Base-by-base conservation (phyloP, 2,888 invertebrate species). In the Synanthedon tipuliformis region DNA sequence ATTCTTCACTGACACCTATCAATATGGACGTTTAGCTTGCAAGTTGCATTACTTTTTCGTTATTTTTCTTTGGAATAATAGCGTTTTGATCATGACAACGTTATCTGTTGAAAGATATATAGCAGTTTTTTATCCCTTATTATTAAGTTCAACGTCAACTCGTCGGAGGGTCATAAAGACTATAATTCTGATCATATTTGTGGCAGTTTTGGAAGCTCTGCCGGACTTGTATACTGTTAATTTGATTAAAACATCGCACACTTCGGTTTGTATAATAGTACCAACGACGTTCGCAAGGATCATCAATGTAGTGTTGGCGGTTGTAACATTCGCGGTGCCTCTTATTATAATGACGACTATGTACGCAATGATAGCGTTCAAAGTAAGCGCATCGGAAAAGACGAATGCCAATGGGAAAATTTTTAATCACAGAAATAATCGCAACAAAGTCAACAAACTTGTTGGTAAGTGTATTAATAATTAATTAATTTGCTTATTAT, bases 61-160 rank as follows among this genome's bases (percentile, higher is more conserved):
- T 2, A 59, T 71, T 0, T 59, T 68, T 3, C 57, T 78, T 3
- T 78, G 75, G 73, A 77, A 78, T 53, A 76, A 76, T 49, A 72
- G 76, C 7, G 72, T 79, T 13, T 57, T 79, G 55, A 73, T 73
- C 8, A 71, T 79, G 70, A 78, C 78, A 0, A 73, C 71, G 3
- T 57, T 81, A 16, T 71, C 80, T 3, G 68, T 77, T 13, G 81
- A 81, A 56, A 65, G 79, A 18, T 79, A 76, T 45, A 62, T 78
- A 40, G 80, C 73, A 0, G 74, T 80, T 48, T 75, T 73, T 61
- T 63, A 76, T 54, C 80, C 81, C 0, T 34, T 80, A 52, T 41
- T 69, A 53, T 53, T 75, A 54, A 68, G 68, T 11, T 64, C 71
- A 10, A 60, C 59, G 4, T 63, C 73, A 1, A 69, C 71, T 3